These are phyloP conservation scores for Arizona elegans DNA, from an alignment of 2,113 vertebrate genomes.

Conservation along the genomic window DNA sequence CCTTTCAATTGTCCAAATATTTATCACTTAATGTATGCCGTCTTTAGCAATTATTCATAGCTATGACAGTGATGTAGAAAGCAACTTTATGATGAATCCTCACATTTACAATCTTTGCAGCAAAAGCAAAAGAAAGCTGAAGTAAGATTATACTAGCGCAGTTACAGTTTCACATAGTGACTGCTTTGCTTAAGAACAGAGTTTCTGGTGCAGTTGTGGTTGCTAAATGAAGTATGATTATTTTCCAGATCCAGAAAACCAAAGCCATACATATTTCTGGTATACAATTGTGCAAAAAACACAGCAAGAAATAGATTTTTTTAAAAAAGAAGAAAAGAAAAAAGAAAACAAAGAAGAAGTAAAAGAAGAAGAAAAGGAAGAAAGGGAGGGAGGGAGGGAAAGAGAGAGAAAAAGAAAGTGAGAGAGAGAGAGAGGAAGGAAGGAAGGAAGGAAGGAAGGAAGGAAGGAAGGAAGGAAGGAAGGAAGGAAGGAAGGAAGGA, in stretches of 20 bases:
- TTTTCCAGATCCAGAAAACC: not conserved
- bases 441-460: too few species aligned
- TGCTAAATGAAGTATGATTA: not conserved
- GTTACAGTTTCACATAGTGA: not conserved
- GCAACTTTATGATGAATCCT: not conserved
- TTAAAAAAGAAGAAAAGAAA: too few species aligned
- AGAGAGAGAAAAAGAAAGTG: too few species aligned
- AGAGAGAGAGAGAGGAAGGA: too few species aligned
- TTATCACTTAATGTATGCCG: not conserved
- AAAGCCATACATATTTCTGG: not conserved
- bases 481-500: not conserved
- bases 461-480: not conserved
- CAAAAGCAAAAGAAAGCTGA: not conserved
- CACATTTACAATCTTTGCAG: not conserved
- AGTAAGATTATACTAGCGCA: not conserved
- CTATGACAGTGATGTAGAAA: not conserved
- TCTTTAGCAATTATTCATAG: not conserved
- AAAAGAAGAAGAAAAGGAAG: too few species aligned
- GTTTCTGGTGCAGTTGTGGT: not conserved
- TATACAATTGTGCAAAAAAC: not conserved
- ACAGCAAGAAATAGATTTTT: not conserved
- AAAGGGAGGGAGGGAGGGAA: accelerated
- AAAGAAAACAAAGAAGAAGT: too few species aligned
- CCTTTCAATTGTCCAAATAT: not conserved
- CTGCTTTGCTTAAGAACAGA: not conserved